Evolutionary conservation across 2,888 invertebrate genomes (phyloP).

Genomic region (Hesperia comma): DNA sequence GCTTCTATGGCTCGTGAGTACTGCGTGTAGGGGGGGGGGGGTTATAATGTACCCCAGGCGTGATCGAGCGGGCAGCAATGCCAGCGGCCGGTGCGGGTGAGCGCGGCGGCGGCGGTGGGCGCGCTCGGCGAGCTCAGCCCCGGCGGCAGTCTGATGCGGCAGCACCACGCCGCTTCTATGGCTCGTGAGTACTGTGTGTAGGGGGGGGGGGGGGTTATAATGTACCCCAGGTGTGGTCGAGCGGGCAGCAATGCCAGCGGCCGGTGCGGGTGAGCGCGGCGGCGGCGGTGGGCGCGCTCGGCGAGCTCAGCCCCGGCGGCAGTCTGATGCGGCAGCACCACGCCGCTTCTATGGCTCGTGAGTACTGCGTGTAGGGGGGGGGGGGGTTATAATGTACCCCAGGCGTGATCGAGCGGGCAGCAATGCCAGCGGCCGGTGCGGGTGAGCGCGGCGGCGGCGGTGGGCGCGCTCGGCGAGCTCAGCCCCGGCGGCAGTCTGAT

Average conservation of each 20-base stretch:
- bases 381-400: neutral
- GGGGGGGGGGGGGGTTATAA: too few species aligned
- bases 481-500: conserved; percentile 96
- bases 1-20: conserved; percentile 89
- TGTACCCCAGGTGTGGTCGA: conserved; percentile 84
- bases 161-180: conserved; percentile 90
- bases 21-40: too few species aligned
- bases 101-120: conserved; percentile 91
- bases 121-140: conserved; percentile 95
- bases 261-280: conserved; percentile 88
- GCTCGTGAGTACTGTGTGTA: conserved; percentile 87
- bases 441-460: conserved; percentile 90
- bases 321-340: conserved; percentile 94
- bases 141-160: conserved; percentile 95
- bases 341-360: conserved; percentile 90
- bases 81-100: conserved; percentile 86
- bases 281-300: conserved; percentile 92
- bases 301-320: conserved; percentile 96
- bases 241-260: conserved; percentile 84
- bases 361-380: too few species aligned
- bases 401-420: conserved; percentile 85
- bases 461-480: conserved; percentile 93
- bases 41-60: too few species aligned
- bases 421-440: conserved; percentile 85
- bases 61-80: conserved; percentile 85